Percentiles rank a stretch among this genome's conserved stretches.
Evolutionary conservation across 2,113 vertebrate genomes (phyloP).

Genomic region (Dinomys branickii): DNA sequence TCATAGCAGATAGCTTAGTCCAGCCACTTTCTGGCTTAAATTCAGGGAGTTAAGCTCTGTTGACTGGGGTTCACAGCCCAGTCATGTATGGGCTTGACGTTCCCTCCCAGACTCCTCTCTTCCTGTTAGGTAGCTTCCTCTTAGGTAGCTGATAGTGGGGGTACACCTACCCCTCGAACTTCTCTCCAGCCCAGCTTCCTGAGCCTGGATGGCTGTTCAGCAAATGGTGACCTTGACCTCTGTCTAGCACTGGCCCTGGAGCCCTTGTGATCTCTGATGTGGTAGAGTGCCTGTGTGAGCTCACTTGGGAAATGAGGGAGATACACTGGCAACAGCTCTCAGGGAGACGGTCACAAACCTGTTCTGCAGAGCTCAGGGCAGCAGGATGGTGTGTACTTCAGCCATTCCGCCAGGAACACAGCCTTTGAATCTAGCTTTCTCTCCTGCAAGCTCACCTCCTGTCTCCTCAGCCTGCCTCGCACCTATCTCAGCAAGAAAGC

Average conservation of each 20-base stretch:
- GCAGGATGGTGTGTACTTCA: fast-evolving
- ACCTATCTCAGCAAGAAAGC: not conserved
- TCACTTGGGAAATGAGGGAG: fast-evolving
- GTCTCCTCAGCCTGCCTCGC: not conserved
- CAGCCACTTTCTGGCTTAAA: not conserved
- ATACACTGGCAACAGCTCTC: not conserved
- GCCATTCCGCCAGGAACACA: fast-evolving
- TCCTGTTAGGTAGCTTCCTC: not conserved
- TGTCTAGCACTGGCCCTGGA: not conserved
- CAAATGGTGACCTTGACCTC: not conserved
- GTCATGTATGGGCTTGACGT: not conserved
- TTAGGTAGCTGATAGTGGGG: not conserved
- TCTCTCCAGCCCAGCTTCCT: not conserved
- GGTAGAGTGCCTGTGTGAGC: not conserved
- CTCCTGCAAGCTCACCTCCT: not conserved
- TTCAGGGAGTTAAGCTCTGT: too few relatives aligned
- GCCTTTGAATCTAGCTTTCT: not conserved
- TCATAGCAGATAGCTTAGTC: not conserved
- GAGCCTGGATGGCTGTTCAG: not conserved
- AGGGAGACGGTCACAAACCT: not conserved
- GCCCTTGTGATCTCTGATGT: not conserved
- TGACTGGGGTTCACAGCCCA: not conserved
- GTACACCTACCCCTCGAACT: not conserved
- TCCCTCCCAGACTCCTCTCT: not conserved
- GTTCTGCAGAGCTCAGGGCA: not conserved